phyloP scores from a whole-genome alignment of 2,888 invertebrate genomes.

The Ctena decussata region DNA sequence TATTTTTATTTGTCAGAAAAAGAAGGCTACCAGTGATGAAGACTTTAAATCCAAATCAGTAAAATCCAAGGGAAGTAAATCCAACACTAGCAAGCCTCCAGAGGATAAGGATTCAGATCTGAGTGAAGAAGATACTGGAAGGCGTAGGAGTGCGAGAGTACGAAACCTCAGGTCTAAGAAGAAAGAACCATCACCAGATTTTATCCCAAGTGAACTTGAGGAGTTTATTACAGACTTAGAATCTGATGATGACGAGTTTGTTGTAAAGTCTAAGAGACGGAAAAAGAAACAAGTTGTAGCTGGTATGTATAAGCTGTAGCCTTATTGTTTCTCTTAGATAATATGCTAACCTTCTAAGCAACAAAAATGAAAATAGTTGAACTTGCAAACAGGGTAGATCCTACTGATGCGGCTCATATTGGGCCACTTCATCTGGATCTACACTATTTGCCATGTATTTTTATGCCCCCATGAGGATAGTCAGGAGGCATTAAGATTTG shows the following conservation, averaged over 20 bases:
- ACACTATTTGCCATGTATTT: no score
- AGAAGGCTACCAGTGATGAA: slow-evolving; percentile 71
- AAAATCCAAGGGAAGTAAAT: slow-evolving; percentile 17
- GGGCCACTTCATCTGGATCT: no score
- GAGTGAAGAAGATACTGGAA: slow-evolving; percentile 55
- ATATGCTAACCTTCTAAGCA: no score
- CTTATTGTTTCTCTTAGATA: no score
- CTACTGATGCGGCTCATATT: no score
- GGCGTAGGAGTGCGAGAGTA: slow-evolving; percentile 67
- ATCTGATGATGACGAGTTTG: slow-evolving; percentile 67
- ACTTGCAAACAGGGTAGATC: no score
- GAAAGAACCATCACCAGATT: slow-evolving; percentile 58
- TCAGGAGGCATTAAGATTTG: no score
- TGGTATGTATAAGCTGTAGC: background rate
- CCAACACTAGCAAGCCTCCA: slow-evolving; percentile 15
- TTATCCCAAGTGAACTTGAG: slow-evolving; percentile 56
- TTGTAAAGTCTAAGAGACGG: slow-evolving; percentile 39
- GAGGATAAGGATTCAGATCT: slow-evolving; percentile 18
- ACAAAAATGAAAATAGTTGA: no score
- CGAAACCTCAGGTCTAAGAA: slow-evolving; percentile 24
- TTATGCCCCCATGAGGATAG: no score
- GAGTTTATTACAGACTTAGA: slow-evolving; percentile 47
- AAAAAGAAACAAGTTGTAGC: slow-evolving; percentile 29
- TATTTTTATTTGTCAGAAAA: no score
- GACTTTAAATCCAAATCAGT: slow-evolving; percentile 19